phyloP scores from a whole-genome alignment of 2,113 vertebrate genomes.

The Toxotes chatareus region DNA sequence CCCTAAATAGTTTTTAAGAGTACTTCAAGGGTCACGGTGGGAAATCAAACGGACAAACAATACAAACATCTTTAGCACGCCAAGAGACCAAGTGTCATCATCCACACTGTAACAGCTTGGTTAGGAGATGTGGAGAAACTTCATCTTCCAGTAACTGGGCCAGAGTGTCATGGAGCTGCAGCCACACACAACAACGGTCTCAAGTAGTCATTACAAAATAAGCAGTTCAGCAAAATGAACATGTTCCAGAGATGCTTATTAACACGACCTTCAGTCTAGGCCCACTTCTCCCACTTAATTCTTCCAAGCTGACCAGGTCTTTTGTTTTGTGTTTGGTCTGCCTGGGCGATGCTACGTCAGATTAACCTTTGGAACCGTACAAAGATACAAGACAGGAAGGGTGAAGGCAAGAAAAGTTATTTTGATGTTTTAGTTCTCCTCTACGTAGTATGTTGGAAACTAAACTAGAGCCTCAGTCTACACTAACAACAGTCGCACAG shows the following conservation, averaged over 20 bases:
- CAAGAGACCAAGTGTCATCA: not conserved
- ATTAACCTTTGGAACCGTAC: constrained; percentile 48
- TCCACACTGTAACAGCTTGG: constrained; percentile 4
- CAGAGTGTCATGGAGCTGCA: constrained; percentile 13
- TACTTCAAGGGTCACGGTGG: constrained; percentile 43
- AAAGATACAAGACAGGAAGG: constrained; percentile 36
- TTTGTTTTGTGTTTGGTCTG: constrained; percentile 39
- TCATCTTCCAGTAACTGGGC: constrained; percentile 13
- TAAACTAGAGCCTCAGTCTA: constrained; percentile 90
- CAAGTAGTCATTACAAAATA: constrained; percentile 30
- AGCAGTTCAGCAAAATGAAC: not conserved
- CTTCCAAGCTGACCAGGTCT: constrained; percentile 19
- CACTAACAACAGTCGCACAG: constrained; percentile 91
- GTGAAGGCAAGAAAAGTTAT: constrained; percentile 70
- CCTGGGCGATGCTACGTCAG: constrained; percentile 15
- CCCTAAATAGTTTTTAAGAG: constrained; percentile 83
- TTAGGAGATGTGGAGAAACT: constrained; percentile 6
- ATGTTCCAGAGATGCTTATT: not conserved
- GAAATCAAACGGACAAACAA: constrained; percentile 53
- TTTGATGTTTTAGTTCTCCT: constrained; percentile 51
- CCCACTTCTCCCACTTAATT: not conserved
- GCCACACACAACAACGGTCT: constrained; percentile 2
- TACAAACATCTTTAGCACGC: constrained; percentile 74
- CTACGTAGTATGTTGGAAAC: constrained; percentile 83
- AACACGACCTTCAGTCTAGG: constrained; percentile 11